Evolutionary conservation across 2,113 vertebrate genomes (phyloP).

Genomic region (Prolemur simus): DNA sequence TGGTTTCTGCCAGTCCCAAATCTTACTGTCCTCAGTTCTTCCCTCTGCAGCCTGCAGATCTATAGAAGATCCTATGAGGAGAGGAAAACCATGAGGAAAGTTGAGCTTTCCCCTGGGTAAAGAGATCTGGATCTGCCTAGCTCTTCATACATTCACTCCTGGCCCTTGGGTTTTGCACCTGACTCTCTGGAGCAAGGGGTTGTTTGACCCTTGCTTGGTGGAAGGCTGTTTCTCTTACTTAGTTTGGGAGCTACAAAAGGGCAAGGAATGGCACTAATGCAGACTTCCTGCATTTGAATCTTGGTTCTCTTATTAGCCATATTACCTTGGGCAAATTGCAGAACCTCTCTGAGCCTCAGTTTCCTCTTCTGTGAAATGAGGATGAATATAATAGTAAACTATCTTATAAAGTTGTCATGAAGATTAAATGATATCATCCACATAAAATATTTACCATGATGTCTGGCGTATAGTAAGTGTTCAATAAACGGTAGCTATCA

Average conservation of each 20-base stretch:
- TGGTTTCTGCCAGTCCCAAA: background rate
- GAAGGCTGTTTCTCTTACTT: background rate
- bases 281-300: constrained; percentile 2
- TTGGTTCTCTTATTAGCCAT: background rate
- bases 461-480: background rate
- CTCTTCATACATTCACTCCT: background rate
- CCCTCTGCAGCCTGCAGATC: background rate
- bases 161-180: background rate
- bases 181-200: background rate
- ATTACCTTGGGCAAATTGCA: background rate
- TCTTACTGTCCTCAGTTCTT: background rate
- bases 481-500: background rate
- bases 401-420: constrained; percentile 23
- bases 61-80: background rate
- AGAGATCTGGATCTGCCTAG: background rate
- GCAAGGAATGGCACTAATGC: background rate
- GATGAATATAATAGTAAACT: constrained; percentile 24
- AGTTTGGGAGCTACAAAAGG: background rate
- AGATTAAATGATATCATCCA: background rate
- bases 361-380: constrained; percentile 42
- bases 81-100: background rate
- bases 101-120: background rate
- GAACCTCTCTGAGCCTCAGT: background rate
- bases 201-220: background rate
- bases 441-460: constrained; percentile 4